Conservation (phyloP, 2,113 vertebrate species). For the Xenopus borealis region DNA sequence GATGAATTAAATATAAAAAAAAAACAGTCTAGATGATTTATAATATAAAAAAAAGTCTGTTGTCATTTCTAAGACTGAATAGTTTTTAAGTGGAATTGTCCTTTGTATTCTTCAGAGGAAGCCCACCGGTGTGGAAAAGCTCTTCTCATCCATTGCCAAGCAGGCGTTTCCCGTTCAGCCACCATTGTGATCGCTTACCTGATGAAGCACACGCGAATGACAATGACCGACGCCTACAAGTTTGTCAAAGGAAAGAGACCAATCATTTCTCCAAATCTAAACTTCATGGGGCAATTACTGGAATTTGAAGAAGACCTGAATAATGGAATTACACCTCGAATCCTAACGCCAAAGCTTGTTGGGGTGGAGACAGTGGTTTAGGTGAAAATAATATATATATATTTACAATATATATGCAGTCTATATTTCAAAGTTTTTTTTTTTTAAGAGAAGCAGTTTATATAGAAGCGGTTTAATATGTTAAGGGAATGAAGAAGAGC, state of each 20-base stretch:
- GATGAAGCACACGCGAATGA: conserved; percentile 99
- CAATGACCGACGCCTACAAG: conserved; percentile 98
- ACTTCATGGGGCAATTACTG: conserved; percentile 98
- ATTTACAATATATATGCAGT: not conserved
- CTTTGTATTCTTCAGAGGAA: conserved; percentile 76
- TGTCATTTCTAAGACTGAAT: no score
- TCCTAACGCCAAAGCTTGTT: conserved; percentile 91
- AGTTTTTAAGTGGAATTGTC: no score
- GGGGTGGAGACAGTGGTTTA: conserved; percentile 92
- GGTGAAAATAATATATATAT: not conserved
- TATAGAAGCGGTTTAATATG: no score
- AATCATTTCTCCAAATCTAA: conserved; percentile 98
- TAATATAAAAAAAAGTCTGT: no score
- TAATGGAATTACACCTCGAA: conserved; percentile 90
- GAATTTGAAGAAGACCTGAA: conserved; percentile 98
- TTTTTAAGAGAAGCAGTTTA: not conserved
- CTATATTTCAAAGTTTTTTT: not conserved
- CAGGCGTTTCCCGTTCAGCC: conserved; percentile 93
- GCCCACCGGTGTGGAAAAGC: conserved; percentile 91
- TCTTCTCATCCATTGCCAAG: conserved; percentile 97
- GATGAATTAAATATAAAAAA: no score
- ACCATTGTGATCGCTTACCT: conserved; percentile 97
- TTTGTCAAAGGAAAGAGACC: conserved; percentile 96
- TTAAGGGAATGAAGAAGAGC: conserved; percentile 1
- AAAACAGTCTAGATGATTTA: no score